phyloP scores from a whole-genome alignment of 2,888 invertebrate genomes.

The Drosophila eohydei region DNA sequence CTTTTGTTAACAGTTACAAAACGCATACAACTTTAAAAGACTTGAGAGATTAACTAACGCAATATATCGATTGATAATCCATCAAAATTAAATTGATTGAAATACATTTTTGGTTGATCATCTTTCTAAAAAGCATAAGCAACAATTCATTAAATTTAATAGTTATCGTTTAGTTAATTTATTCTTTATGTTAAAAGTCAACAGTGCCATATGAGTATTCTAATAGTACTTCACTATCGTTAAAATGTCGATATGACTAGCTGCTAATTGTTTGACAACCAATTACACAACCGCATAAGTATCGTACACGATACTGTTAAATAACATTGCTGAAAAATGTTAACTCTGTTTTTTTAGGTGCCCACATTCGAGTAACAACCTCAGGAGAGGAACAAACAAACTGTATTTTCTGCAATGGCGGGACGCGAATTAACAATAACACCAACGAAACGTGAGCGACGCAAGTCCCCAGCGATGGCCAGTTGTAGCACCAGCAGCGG shows the following conservation, averaged over 20 bases:
- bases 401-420: constrained; percentile 43
- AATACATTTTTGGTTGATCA: neutral
- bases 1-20: neutral
- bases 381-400: constrained; percentile 28
- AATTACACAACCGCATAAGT: neutral
- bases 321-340: constrained; percentile 18
- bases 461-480: constrained; percentile 64
- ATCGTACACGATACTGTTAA: neutral
- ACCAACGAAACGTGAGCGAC: constrained; percentile 62
- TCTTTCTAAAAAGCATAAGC: neutral
- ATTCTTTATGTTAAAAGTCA: neutral
- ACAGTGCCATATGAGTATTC: neutral
- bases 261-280: neutral
- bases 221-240: neutral
- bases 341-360: constrained; percentile 5
- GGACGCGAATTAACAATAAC: constrained; percentile 51
- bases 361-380: constrained; percentile 20
- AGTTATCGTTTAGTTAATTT: neutral
- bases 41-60: neutral
- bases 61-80: neutral
- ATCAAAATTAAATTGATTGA: neutral
- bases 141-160: neutral
- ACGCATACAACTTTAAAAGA: neutral
- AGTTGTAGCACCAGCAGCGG: constrained; percentile 30
- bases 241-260: neutral